Conservation (phyloP, 2,888 invertebrate genomes). For the Mongoloraphidia duomilia region DNA sequence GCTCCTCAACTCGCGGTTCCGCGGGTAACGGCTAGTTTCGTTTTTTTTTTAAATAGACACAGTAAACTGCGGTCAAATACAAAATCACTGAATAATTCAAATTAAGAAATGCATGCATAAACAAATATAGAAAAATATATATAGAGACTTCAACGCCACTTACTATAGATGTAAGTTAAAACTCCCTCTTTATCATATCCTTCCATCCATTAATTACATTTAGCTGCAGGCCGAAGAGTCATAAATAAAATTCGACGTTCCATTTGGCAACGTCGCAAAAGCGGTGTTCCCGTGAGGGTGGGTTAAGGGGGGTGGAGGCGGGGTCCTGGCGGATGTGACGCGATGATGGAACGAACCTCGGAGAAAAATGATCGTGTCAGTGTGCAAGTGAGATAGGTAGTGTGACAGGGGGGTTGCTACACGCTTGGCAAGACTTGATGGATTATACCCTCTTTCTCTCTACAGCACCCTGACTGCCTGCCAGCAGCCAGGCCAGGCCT, state of each 20-base stretch:
- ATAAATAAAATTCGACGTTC: slow-evolving; percentile 36
- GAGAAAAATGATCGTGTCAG: slow-evolving; percentile 9
- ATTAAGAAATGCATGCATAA: too few species aligned
- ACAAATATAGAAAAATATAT: too few species aligned
- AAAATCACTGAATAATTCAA: too few species aligned
- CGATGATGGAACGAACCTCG: slow-evolving; percentile 51
- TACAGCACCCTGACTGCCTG: slow-evolving; percentile 22
- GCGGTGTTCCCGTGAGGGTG: slow-evolving; percentile 41
- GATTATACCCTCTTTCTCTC: slow-evolving; percentile 34
- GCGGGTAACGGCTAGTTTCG: too few species aligned
- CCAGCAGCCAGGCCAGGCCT: slow-evolving; percentile 22
- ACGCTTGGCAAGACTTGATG: slow-evolving; percentile 29
- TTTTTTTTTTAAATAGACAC: too few species aligned
- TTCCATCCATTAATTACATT: slow-evolving; percentile 33
- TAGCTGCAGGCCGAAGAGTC: slow-evolving; percentile 26
- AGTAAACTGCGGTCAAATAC: too few species aligned
- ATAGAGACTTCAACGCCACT: too few species aligned
- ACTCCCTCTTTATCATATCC: slow-evolving; percentile 22
- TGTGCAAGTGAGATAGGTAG: slow-evolving; percentile 9
- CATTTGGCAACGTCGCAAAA: slow-evolving; percentile 33
- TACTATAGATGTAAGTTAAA: too few species aligned
- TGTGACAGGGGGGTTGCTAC: slow-evolving; percentile 10
- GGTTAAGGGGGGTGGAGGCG: slow-evolving; percentile 34
- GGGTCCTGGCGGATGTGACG: slow-evolving; percentile 50
- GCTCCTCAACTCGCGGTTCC: too few species aligned